phyloP scores from a whole-genome alignment of 2,797 vertebrate genomes.

The Muscicapa comitata region DNA sequence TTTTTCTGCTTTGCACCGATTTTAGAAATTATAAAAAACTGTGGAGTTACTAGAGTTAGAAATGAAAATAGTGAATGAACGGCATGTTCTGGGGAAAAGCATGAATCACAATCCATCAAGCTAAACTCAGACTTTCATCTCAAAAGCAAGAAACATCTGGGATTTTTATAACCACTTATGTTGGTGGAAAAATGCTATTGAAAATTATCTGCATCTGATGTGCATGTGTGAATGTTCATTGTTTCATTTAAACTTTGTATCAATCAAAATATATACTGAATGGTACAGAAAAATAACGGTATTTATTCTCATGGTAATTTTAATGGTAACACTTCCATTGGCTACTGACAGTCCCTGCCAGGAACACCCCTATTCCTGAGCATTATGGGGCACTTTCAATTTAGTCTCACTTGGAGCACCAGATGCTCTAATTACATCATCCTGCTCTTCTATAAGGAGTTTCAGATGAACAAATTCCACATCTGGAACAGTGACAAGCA shows the following conservation, averaged over 20 bases:
- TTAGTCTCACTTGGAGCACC: not conserved
- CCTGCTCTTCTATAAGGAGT: not conserved
- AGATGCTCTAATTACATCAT: not conserved
- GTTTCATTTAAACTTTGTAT: not conserved
- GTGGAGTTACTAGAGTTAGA: not conserved
- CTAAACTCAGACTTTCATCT: not conserved
- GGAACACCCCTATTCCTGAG: not conserved
- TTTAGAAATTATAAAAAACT: not conserved
- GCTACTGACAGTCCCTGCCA: not conserved
- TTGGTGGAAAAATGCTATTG: not conserved
- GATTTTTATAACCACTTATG: not conserved
- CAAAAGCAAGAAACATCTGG: not conserved
- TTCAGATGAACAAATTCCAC: not conserved
- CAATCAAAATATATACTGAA: not conserved
- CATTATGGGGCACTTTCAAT: not conserved
- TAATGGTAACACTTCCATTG: accelerated
- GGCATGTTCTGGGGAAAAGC: not conserved
- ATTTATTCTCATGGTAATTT: not conserved
- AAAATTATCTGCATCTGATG: not conserved
- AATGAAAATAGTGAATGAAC: not conserved
- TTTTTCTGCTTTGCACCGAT: not conserved
- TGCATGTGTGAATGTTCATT: not conserved
- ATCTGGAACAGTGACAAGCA: not conserved
- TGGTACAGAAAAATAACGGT: not conserved
- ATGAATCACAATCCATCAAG: not conserved